Conservation (phyloP, 2,888 invertebrate genomes). For the Scaptomyza flava region DNA sequence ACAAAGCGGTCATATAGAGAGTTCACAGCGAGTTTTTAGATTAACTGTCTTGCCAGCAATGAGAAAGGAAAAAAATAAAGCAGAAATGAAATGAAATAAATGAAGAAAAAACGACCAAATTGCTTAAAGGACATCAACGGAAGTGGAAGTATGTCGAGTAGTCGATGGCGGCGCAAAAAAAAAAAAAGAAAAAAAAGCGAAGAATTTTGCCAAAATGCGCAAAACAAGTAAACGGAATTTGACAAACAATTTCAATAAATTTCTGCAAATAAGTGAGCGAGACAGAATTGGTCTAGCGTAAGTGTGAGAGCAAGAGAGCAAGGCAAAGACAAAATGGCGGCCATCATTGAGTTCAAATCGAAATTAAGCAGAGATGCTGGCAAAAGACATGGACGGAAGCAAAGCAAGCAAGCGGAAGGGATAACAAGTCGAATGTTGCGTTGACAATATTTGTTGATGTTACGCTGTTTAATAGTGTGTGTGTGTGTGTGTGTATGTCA, state of each 20-base stretch:
- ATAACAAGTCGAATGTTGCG: conserved; percentile 77
- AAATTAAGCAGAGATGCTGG: conserved; percentile 63
- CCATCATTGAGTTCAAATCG: conserved; percentile 71
- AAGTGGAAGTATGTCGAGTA: conserved; percentile 62
- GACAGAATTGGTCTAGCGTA: conserved; percentile 22
- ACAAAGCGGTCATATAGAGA: conserved; percentile 58
- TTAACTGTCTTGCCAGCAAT: conserved; percentile 60
- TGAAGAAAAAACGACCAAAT: conserved; percentile 38
- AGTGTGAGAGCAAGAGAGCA: conserved; percentile 29
- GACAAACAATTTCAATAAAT: conserved; percentile 81
- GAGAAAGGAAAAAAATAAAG: conserved; percentile 6
- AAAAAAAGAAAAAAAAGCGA: conserved; percentile 35
- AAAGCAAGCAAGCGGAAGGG: conserved; percentile 72
- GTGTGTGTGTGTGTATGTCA: neutral
- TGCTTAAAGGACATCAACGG: conserved; percentile 61
- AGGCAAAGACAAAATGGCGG: conserved; percentile 67
- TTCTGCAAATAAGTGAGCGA: conserved; percentile 74
- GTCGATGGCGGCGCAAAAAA: conserved; percentile 30
- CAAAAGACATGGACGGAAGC: conserved; percentile 43
- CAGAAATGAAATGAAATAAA: conserved; percentile 18
- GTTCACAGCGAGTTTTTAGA: conserved; percentile 59
- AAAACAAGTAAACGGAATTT: conserved; percentile 79
- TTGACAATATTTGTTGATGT: conserved; percentile 76
- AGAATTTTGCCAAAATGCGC: conserved; percentile 68
- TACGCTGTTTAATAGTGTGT: conserved; percentile 46